Percentiles rank a stretch among this genome's conserved stretches.
Conservation (phyloP, 2,797 vertebrate species). For the Ibycter americanus region DNA sequence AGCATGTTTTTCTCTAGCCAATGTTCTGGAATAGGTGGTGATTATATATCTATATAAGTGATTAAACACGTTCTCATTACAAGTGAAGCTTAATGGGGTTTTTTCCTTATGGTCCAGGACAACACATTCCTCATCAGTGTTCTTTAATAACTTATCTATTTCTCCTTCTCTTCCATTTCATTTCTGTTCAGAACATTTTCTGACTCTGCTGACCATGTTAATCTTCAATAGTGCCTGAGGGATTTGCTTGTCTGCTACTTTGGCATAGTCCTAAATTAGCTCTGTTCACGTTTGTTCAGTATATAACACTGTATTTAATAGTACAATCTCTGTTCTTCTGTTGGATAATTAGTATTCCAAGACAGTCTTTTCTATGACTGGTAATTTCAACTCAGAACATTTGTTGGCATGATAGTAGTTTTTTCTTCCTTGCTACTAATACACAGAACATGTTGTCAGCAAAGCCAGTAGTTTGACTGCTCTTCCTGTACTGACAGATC, state of each 20-base stretch:
- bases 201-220: conserved; percentile 28
- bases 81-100: background rate
- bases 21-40: background rate
- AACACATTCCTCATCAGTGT: background rate
- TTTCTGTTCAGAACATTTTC: conserved; percentile 13
- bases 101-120: conserved; percentile 14
- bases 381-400: conserved; percentile 12
- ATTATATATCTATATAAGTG: conserved; percentile 4
- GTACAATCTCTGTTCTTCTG: conserved; percentile 5
- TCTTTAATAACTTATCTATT: conserved; percentile 37
- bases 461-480: background rate
- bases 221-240: background rate
- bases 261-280: conserved; percentile 33
- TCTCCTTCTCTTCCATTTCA: background rate
- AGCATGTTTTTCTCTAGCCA: background rate
- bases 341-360: conserved; percentile 38
- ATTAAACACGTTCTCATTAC: conserved; percentile 38
- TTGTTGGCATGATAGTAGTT: conserved; percentile 18
- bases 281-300: background rate
- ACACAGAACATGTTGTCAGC: conserved; percentile 31
- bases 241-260: conserved; percentile 15
- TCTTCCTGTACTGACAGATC: background rate
- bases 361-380: background rate
- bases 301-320: background rate
- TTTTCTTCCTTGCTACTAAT: conserved; percentile 8